Base-by-base conservation (phyloP, 2,888 invertebrate genomes). In the Crossocerus cetratus region DNA sequence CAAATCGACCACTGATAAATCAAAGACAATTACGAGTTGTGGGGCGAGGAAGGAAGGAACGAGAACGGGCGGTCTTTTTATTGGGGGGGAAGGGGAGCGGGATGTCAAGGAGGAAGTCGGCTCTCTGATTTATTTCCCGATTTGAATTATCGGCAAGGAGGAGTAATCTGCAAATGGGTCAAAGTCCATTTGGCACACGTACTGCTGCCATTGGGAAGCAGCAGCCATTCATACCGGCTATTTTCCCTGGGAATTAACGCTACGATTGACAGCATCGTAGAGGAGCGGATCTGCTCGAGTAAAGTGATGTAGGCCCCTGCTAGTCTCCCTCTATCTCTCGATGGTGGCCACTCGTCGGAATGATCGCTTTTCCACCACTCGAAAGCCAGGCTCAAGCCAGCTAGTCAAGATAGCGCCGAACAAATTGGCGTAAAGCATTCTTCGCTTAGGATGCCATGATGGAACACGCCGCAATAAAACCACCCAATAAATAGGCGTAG, bases 241-340 rank as follows among this genome's bases (percentile, higher is more conserved):
- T 58, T 63, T 32, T 69, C 59, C 59, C 64, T 54, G 61, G 44
- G 69, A 63, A 69, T 69, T 72, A 72, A 69, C 72, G 72, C 69
- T 69, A 63, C 64, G 59, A 69, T 54, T 64, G 45, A 21, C 43
- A 60, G 56, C 20, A 14, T 43, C 45, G 14, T 22, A 1, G 8
- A 49, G 13, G n/a, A 55, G 55, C 32, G 57, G 22, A 57, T 57
- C 56, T 62, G 42, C 56, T 55, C 16, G 16, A 14, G 4, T 49
- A 49, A 49, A 1, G 16, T 16, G 16, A 32, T 32, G 32, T 32
- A 32, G 32, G 11, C 11, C 32, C 11, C 32, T 3, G 32, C 32
- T 32, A 32, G 5, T 5, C 8, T 32, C 32, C 1, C 32, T 3
- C 32, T 32, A 5, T 32, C 8, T 32, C 11, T 32, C 32, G 11